Evolutionary conservation across 2,888 invertebrate genomes (phyloP), one percentile per base, ranked within the genome.

Genomic region (Cerceris rybyensis): DNA sequence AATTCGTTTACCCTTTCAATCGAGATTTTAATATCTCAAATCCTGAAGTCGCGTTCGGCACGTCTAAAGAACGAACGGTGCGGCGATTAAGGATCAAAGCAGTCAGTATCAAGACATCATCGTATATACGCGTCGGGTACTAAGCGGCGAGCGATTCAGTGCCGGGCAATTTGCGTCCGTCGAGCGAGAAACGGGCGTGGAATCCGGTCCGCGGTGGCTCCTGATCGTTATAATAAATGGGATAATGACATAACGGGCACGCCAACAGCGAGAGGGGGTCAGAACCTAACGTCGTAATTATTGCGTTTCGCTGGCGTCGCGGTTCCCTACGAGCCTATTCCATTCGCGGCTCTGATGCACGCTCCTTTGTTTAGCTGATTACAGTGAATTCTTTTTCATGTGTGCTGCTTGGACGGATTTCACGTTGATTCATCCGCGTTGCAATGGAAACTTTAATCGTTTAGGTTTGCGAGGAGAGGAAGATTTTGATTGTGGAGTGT

Each of bases 91-190:
- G 86, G 87, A 89, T 86, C 75, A 75, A 28, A 75, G 84, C 81
- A 81, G 85, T 84, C 73, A 78, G 82, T 88, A 89, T 90, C 90
- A 88, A 89, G 89, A 89, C 88, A 89, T 90, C 90, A 89, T 86
- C 81, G 80, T 70, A 65, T 69, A 59, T 60, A 60, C 61, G 63
- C 67, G 59, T 52, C 66, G 59, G 50, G 42, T 16, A 54, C 69
- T 60, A 63, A 42, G 65, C 59, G 52, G 52, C 66, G 74, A 61
- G 60, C 76, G 69, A 64, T 78, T 78, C 75, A 70, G 79, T 82
- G 78, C 74, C 80, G 85, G 75, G 86, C 86, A 89, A 90, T 90
- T 89, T 88, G 88, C 87, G 86, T 86, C 84, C 83, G 84, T 74
- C 83, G 83, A 89, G 88, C 86, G 88, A 85, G 84, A 88, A 88